Evolutionary conservation across 2,888 invertebrate species (phyloP).

Genomic region (Agonopterix arenella): DNA sequence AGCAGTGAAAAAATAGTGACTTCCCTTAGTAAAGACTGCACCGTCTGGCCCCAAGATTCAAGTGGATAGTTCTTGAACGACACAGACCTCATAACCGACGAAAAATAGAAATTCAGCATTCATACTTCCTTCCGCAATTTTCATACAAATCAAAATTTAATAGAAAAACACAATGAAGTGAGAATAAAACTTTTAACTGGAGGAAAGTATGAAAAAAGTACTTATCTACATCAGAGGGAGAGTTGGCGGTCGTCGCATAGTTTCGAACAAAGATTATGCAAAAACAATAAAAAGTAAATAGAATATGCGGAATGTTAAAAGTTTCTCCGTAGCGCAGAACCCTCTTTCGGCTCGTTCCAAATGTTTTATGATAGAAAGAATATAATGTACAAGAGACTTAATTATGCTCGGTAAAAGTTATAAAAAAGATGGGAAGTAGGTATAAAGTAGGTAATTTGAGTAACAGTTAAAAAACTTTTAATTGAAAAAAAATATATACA

Average conservation of each 20-base stretch:
- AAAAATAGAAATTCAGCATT: background rate
- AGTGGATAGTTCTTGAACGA: background rate
- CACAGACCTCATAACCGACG: conserved; percentile 1
- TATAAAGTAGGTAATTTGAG: no score
- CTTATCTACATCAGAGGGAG: background rate
- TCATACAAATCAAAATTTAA: background rate
- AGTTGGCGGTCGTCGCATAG: conserved; percentile 10
- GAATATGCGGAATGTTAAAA: conserved; percentile 11
- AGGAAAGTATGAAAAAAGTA: conserved; percentile 2
- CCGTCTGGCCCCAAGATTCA: background rate
- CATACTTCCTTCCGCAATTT: background rate
- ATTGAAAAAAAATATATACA: no score
- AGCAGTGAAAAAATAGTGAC: no score
- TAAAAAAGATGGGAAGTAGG: no score
- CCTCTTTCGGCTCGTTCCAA: background rate
- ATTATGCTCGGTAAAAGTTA: no score
- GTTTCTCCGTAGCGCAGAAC: background rate
- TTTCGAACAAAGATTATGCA: conserved; percentile 17
- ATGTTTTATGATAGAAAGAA: background rate
- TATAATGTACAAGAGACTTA: no score
- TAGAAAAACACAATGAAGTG: background rate
- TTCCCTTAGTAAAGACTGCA: no score
- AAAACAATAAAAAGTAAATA: conserved; percentile 20
- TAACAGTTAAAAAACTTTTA: no score
- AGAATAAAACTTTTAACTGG: conserved; percentile 1